Percentiles rank a stretch among this genome's conserved stretches.
These are phyloP conservation scores for Scylla paramamosain DNA, from an alignment of 1,140 invertebrate species.

Conservation along the genomic window DNA sequence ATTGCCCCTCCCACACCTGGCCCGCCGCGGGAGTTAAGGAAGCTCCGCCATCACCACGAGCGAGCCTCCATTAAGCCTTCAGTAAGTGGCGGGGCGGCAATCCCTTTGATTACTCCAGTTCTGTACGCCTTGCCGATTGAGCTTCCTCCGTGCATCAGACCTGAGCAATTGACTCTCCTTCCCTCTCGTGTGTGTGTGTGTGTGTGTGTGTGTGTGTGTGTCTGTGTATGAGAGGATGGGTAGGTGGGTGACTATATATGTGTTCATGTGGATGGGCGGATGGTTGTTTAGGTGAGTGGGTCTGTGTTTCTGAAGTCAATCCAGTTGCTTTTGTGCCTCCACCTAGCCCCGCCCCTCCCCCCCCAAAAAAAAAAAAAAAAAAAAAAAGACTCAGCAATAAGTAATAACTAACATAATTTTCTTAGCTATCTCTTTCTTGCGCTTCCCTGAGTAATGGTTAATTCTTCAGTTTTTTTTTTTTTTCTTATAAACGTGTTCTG, in stretches of 20 bases:
- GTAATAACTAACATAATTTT: too few species aligned
- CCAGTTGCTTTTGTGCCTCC: too few species aligned
- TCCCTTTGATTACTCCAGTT: neutral
- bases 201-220: neutral
- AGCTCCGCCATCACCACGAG: neutral
- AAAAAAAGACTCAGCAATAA: too few species aligned
- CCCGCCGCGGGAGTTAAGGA: neutral
- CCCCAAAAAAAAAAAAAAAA: too few species aligned
- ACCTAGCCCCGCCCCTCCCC: too few species aligned
- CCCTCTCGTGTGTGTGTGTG: neutral
- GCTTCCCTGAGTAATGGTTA: too few species aligned
- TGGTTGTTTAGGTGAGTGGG: too few species aligned
- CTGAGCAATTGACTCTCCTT: neutral
- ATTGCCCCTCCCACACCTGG: slow-evolving; percentile 3
- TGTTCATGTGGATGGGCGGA: too few species aligned
- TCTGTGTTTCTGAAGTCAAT: too few species aligned
- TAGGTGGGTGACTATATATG: neutral
- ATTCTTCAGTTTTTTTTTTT: too few species aligned
- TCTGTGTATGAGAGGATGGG: neutral
- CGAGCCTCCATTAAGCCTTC: neutral
- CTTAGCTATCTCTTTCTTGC: too few species aligned
- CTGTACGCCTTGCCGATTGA: neutral
- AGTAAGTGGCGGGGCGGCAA: neutral
- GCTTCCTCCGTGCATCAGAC: neutral
- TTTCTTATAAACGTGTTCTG: too few species aligned